These are phyloP conservation scores for Sebastiscus tertius DNA, from an alignment of 2,797 vertebrate genomes.

Conservation along the genomic window DNA sequence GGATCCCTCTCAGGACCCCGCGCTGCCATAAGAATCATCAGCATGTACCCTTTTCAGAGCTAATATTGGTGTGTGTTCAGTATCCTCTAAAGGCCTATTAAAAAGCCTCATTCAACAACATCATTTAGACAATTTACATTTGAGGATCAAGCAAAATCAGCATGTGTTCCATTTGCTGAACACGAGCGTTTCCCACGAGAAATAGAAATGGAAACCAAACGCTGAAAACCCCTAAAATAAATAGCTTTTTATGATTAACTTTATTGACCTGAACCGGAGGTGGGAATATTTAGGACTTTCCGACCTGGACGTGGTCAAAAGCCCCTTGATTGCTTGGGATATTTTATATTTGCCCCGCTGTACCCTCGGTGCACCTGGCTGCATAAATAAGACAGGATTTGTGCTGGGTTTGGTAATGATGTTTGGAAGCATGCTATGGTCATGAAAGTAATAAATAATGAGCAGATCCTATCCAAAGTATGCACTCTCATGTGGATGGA, in stretches of 20 bases:
- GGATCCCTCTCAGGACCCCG: constrained; percentile 45
- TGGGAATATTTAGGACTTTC: constrained; percentile 72
- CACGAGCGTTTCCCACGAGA: constrained; percentile 67
- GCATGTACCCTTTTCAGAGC: constrained; percentile 41
- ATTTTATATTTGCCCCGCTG: constrained; percentile 62
- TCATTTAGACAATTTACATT: constrained; percentile 71
- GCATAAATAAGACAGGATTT: constrained; percentile 51
- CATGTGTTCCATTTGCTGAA: constrained; percentile 56
- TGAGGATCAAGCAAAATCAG: constrained; percentile 66
- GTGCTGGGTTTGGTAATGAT: constrained; percentile 56
- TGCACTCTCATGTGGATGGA: constrained; percentile 36
- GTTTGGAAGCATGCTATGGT: constrained; percentile 44
- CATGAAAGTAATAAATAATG: constrained; percentile 64
- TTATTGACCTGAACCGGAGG: constrained; percentile 71
- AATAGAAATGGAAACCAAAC: constrained; percentile 70
- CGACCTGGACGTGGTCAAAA: constrained; percentile 66
- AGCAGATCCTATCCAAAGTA: constrained; percentile 47
- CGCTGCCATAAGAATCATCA: constrained; percentile 34
- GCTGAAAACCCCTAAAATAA: constrained; percentile 61
- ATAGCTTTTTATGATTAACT: constrained; percentile 69
- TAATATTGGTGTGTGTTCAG: constrained; percentile 56
- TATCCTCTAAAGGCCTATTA: constrained; percentile 60
- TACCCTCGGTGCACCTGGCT: constrained; percentile 59
- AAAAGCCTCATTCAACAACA: constrained; percentile 64
- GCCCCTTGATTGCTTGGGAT: constrained; percentile 39